Evolutionary conservation across 2,888 invertebrate species (phyloP), one percentile per base, ranked within the genome.

Genomic region (Panzeria rudis): DNA sequence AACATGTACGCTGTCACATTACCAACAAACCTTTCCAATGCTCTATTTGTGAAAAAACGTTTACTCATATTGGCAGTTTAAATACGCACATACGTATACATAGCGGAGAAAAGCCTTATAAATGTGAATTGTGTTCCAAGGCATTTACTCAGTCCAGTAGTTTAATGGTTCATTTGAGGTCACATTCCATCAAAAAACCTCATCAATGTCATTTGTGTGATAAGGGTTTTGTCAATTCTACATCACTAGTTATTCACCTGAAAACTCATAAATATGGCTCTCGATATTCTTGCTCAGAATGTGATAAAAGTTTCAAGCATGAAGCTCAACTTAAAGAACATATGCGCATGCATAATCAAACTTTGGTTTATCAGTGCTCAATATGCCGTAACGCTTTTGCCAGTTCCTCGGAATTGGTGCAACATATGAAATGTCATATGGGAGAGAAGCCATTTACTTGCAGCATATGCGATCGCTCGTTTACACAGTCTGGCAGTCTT

Each of bases 391-490:
- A 88, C 61, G 91, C 91, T 8, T 93, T 92, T 86, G 90, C 91
- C 29, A 91, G 91, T 86, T 91, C 92, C 25, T 91, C 92, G n/a
- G 92, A 92, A 86, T 86, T 93, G 69, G 93, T 93, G 50, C 93
- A 93, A 85, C 93, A 93, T 85, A 93, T 93, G 92, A 93, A 93
- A 80, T 90, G 90, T 23, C 93, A 93, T 75, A 92, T 93, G 88
- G 93, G 93, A 13, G 93, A 93, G 83, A 93, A 93, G 76, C 93
- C 93, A 0, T 93, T 92, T 72, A 92, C 92, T 59, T 93, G 92
- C 81, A 92, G 92, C 25, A 88, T 93, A 41, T 93, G 93, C 84
- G 92, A 92, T 87, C 91, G 92, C 61, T 91, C 92, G n/a, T 93
- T 93, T 83, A 93, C 93, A 0, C 93, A 93, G 85, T 92, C 93